Evolutionary conservation across 2,113 vertebrate genomes (phyloP), one percentile per base, ranked within the genome.

Genomic region (Spilogale gracilis): DNA sequence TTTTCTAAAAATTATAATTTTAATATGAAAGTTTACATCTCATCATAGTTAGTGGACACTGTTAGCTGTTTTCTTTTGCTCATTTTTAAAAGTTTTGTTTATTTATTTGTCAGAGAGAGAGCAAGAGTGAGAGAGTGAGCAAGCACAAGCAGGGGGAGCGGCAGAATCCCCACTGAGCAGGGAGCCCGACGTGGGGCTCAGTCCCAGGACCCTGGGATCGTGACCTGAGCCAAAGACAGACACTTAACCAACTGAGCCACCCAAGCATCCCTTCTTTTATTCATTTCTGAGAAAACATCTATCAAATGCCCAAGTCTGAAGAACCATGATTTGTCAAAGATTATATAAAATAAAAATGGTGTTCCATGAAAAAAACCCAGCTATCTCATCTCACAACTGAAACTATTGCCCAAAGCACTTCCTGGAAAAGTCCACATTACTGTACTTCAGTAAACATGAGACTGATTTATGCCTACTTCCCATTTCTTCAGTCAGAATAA

Each of bases 1-100:
- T 86, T 58, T 79, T 74, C 69, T 71, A 92, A 88, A 83, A 95
- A 58, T 43, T n/a, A 4, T 12, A 5, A 43, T 79, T 93, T 92
- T 81, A 67, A 5, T 25, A 83, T 32, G 3, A 94, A 96, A 45
- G 50, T 63, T 92, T 80, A 58, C 23, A 74, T 63, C 32, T 92
- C 38, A 12, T 63, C 73, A 86, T 17, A 74, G 71, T 45, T 56
- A 87, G 92, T 21, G 76, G 79, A 50, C 50, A 50, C 45, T 8
- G 7, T 69, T 67, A 74, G 18, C 32, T 58, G 14, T 87, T 95
- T 63, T 38, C 60, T 13, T 76, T 23, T 81, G 25, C 38, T 81
- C 6, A 6, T 52, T 78, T 91, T 38, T 38, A 38, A 38, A 38
- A 38, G 38, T 38, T 38, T 38, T 38, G 38, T 38, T 38, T 38